phyloP scores from a whole-genome alignment of 35 echinoderm and acorn worm species.

The Strongylocentrotus purpuratus region DNA sequence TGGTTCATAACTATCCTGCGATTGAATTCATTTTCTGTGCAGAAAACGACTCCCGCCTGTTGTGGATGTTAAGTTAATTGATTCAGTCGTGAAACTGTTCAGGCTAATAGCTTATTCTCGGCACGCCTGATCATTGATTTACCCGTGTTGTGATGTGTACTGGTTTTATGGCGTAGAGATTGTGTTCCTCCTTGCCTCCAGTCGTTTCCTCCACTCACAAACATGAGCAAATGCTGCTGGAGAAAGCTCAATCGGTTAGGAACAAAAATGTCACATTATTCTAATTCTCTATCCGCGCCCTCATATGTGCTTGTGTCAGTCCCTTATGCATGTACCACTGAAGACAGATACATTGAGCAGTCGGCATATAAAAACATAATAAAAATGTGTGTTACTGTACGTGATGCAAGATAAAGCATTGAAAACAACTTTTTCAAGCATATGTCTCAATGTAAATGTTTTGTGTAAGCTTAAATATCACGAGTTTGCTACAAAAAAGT shows the following conservation, averaged over 20 bases:
- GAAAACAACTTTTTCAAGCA: background rate
- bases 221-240: background rate
- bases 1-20: background rate
- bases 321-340: background rate
- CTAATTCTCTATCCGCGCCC: background rate
- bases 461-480: no score
- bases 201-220: background rate
- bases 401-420: background rate
- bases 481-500: no score
- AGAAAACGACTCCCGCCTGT: background rate
- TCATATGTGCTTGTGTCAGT: background rate
- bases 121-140: slow-evolving; percentile 38
- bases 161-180: background rate
- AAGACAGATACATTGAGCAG: no score
- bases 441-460: background rate
- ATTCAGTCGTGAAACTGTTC: background rate
- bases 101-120: slow-evolving; percentile 13
- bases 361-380: no score
- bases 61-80: background rate
- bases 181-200: background rate
- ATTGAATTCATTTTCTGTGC: background rate
- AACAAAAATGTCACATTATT: background rate
- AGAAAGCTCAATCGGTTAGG: background rate
- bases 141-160: background rate
- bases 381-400: no score